Percentiles rank a stretch among this genome's conserved stretches.
These are phyloP conservation scores for Coptotermes formosanus DNA, from an alignment of 1,140 invertebrate species.

Conservation along the genomic window DNA sequence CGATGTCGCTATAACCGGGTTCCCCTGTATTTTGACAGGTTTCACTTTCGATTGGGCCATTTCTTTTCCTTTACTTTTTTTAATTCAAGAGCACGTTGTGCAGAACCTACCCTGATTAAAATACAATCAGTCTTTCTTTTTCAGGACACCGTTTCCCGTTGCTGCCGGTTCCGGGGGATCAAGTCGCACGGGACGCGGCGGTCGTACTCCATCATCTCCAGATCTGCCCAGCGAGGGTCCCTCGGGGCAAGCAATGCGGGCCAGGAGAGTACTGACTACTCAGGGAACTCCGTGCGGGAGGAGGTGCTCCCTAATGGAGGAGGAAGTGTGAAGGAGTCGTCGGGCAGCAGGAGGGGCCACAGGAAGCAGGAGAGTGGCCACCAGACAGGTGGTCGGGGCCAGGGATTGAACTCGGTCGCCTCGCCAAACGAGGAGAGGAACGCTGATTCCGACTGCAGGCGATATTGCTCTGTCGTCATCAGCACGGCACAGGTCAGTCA, in stretches of 20 bases:
- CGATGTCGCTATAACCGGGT: no score
- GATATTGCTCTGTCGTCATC: neutral
- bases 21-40: no score
- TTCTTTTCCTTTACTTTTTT: no score
- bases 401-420: neutral
- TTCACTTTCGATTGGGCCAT: no score
- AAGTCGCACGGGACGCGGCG: neutral
- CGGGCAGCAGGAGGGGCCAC: neutral
- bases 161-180: slow-evolving; percentile 25
- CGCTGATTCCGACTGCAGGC: neutral
- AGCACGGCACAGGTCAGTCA: neutral
- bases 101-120: slow-evolving; percentile 11
- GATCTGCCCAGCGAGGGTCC: slow-evolving; percentile 16
- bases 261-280: slow-evolving; percentile 33
- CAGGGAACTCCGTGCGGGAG: slow-evolving; percentile 22
- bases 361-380: neutral
- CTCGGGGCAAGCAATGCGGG: neutral
- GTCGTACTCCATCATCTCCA: slow-evolving; percentile 29
- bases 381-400: neutral
- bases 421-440: neutral
- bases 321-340: neutral
- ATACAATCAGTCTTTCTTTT: slow-evolving; percentile 31
- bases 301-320: neutral
- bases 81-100: neutral
- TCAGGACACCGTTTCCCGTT: slow-evolving; percentile 31